Base-by-base conservation (phyloP, 2,113 vertebrate genomes). In the Arothron firmamentum region DNA sequence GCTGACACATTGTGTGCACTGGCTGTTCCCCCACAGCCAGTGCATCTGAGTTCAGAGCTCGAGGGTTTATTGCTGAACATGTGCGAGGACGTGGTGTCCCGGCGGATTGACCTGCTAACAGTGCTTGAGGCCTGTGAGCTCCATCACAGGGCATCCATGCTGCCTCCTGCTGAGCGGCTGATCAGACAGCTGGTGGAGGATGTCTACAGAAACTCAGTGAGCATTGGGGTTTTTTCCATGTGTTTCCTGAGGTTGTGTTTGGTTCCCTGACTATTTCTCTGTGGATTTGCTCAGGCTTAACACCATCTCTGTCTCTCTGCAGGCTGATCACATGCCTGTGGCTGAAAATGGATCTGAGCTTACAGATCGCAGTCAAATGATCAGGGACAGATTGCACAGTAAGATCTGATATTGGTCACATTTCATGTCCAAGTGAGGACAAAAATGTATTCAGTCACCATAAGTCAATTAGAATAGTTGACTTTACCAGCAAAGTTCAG, bases 331-430 rank as follows among this genome's bases (percentile, higher is more conserved):
- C 16, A 65, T 78, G 55, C 72, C 74, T 8, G 56, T 85, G 1
- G 77, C 90, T 62, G 90, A 91, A 62, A 88, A 80, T 54, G 67
- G 78, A 64, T 76, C 86, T 18, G 81, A 67, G 4, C 83, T 88
- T 46, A 90, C 84, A 70, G 87, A 88, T 79, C 89, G 92, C 70
- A 94, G 93, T 72, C 87, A 89, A 25, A 78, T 88, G 62, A 86
- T 96, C 85, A 90, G 94, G 74, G 89, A 89, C 62, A 94, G 90
- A 71, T 88, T 96, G 57, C 88, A 90, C 25, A 83, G 88, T 84
- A 89, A 77, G 63, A 65, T 9, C 16, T 38, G 23, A 55, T 5
- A 18, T 47, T 6, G 3, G 15, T 47, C 15, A 17, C 15, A 6
- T n/a, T 45, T 45, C 16, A 45, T 13, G 13, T 15, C 16, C 43